Conservation (phyloP, 2,113 vertebrate species). For the Hypomesus transpacificus region DNA sequence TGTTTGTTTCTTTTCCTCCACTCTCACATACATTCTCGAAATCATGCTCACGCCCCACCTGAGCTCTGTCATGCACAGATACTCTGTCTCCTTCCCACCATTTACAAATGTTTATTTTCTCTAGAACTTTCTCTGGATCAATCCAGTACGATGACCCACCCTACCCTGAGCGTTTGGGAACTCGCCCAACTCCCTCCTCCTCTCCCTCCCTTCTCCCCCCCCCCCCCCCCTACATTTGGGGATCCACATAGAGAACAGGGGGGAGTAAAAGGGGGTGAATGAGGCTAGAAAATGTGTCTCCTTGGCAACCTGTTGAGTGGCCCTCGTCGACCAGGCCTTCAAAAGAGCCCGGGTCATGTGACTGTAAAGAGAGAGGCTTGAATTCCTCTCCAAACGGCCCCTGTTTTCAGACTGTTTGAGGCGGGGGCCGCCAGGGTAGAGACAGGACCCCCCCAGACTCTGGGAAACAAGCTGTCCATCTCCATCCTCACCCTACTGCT, state of each 20-base stretch:
- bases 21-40: not conserved
- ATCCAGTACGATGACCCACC: slow-evolving; percentile 23
- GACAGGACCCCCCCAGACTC: slow-evolving; percentile 25
- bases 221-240: slow-evolving; percentile 4
- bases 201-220: not conserved
- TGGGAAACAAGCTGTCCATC: slow-evolving; percentile 27
- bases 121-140: not conserved
- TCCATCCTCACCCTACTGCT: slow-evolving; percentile 2
- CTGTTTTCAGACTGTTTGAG: slow-evolving; percentile 37
- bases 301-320: slow-evolving; percentile 59
- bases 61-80: too few relatives aligned
- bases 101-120: too few relatives aligned
- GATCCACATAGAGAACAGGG: slow-evolving; percentile 7
- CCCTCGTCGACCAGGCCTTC: slow-evolving; percentile 47
- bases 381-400: slow-evolving; percentile 50
- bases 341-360: slow-evolving; percentile 50
- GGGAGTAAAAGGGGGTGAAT: slow-evolving; percentile 27
- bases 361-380: slow-evolving; percentile 58
- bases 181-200: not conserved
- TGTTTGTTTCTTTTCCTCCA: not conserved
- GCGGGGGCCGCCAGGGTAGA: slow-evolving; percentile 39
- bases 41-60: too few relatives aligned
- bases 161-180: slow-evolving; percentile 10
- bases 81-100: too few relatives aligned
- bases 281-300: slow-evolving; percentile 48